A percentile compares a stretch with the other conserved stretches of the same genome.
Conservation (phyloP, 2,113 vertebrate species). For the Dromiciops gliroides region DNA sequence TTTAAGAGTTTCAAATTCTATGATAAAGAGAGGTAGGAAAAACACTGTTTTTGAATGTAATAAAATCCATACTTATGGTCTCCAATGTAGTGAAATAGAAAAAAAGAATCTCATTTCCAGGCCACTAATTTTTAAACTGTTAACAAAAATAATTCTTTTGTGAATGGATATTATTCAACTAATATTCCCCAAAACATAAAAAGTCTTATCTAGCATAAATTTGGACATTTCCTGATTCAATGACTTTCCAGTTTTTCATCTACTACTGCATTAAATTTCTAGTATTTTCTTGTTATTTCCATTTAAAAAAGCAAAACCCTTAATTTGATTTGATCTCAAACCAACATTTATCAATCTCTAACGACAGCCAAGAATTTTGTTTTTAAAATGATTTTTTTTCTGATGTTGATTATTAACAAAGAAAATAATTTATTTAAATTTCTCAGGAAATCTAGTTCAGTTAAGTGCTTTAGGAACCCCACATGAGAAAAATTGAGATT, state of each 20-base stretch:
- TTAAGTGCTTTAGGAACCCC: constrained; percentile 56
- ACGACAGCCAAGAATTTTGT: constrained; percentile 33
- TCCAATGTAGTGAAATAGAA: constrained; percentile 20
- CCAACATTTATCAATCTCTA: constrained; percentile 28
- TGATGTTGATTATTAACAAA: constrained; percentile 34
- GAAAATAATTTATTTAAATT: constrained; percentile 53
- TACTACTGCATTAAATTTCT: constrained; percentile 47
- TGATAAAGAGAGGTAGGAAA: background rate
- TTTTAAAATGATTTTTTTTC: constrained; percentile 4
- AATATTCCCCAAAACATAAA: constrained; percentile 54
- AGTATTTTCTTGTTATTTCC: background rate
- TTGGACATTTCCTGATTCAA: constrained; percentile 50
- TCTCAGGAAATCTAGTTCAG: constrained; percentile 48
- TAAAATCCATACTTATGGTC: background rate
- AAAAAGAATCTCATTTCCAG: constrained; percentile 47
- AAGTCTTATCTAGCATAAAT: constrained; percentile 52
- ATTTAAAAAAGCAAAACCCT: background rate
- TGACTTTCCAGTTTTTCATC: constrained; percentile 59
- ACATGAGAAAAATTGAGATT: constrained; percentile 49
- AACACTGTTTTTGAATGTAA: background rate
- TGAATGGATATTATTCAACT: constrained; percentile 61
- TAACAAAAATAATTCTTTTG: constrained; percentile 14
- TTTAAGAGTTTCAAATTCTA: background rate
- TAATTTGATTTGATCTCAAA: constrained; percentile 37
- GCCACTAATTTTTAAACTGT: constrained; percentile 5